These are phyloP conservation scores for Dasyurus viverrinus DNA, from an alignment of 2,113 vertebrate genomes.

Conservation along the genomic window DNA sequence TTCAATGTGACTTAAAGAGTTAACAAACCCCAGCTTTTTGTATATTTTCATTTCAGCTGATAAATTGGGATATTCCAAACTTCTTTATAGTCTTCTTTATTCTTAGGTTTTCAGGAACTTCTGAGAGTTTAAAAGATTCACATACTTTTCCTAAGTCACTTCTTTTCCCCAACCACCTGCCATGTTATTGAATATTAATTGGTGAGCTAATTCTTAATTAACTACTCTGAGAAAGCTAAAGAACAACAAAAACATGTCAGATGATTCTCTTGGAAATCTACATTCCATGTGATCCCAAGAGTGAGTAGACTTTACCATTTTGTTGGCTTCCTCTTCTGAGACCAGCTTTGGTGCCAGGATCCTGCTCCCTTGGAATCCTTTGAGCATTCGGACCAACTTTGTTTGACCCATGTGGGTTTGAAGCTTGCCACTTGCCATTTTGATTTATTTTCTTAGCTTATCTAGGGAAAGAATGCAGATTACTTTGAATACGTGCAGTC, in stretches of 20 bases:
- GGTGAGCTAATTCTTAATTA: background rate
- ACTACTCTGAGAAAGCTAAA: constrained; percentile 11
- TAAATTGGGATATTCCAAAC: constrained; percentile 15
- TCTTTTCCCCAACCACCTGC: background rate
- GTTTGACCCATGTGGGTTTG: constrained; percentile 54
- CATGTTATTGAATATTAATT: background rate
- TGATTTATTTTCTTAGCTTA: constrained; percentile 51
- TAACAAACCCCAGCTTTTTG: constrained; percentile 40
- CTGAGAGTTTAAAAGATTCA: background rate
- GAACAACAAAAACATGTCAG: background rate
- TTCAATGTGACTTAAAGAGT: background rate
- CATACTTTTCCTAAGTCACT: background rate
- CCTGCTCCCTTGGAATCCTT: constrained; percentile 79
- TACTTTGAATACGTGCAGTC: constrained; percentile 47
- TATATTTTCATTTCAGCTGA: background rate
- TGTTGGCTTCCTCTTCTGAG: constrained; percentile 71
- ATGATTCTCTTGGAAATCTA: constrained; percentile 4
- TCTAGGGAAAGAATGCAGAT: constrained; percentile 69
- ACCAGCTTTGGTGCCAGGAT: constrained; percentile 75
- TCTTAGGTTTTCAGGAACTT: constrained; percentile 34
- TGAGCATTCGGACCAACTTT: constrained; percentile 62
- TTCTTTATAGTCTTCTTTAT: background rate
- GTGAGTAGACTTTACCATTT: constrained; percentile 64
- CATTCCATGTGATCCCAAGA: background rate
- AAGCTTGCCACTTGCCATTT: constrained; percentile 74